Percentiles rank a stretch among this genome's conserved stretches.
Evolutionary conservation across 2,888 invertebrate species (phyloP).

Genomic region (Eilema caniola): DNA sequence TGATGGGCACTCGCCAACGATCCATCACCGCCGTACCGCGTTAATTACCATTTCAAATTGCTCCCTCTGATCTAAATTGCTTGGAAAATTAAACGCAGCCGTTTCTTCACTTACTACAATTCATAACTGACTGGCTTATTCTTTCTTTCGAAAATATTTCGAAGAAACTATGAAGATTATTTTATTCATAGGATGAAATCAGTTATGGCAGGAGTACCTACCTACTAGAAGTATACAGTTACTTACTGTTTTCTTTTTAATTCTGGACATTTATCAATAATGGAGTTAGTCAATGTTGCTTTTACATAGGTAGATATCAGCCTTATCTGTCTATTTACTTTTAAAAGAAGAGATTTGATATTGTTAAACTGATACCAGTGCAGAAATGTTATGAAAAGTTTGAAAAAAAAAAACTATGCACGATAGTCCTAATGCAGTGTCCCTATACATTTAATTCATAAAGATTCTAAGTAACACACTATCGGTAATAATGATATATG

Average conservation of each 20-base stretch:
- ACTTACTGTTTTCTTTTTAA: background rate
- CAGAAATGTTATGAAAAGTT: too few species aligned
- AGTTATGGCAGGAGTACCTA: background rate
- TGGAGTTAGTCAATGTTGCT: background rate
- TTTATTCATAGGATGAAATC: background rate
- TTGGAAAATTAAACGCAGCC: conserved; percentile 62
- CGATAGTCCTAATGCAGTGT: too few species aligned
- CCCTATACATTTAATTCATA: too few species aligned
- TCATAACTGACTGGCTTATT: conserved; percentile 9
- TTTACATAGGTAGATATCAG: too few species aligned
- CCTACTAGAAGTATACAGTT: background rate
- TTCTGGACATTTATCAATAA: background rate
- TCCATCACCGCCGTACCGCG: conserved; percentile 70
- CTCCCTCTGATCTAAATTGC: conserved; percentile 67
- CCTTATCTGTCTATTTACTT: too few species aligned
- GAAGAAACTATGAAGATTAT: background rate
- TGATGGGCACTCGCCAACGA: conserved; percentile 51
- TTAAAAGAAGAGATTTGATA: too few species aligned
- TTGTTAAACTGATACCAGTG: too few species aligned
- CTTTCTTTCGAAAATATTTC: background rate
- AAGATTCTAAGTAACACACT: too few species aligned
- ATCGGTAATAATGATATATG: too few species aligned
- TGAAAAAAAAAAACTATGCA: too few species aligned
- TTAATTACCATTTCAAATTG: conserved; percentile 81
- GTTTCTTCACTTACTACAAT: conserved; percentile 47